A percentile compares a stretch with the other conserved stretches of the same genome.
Evolutionary conservation across 2,113 vertebrate genomes (phyloP).

Genomic region (Tylochromis polylepis): DNA sequence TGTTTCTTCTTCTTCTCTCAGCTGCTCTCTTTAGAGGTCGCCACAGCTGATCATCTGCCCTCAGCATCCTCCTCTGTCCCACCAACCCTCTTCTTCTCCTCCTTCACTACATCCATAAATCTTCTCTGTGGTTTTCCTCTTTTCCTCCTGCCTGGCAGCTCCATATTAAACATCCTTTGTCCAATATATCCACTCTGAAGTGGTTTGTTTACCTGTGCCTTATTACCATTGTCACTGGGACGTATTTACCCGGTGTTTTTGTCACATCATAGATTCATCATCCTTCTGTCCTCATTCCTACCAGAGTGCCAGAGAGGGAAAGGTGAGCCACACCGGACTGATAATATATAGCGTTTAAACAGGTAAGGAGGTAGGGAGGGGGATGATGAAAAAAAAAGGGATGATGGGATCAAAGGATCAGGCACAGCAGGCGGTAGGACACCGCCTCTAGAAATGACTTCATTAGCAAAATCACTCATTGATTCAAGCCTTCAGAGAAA

Average conservation of each 20-base stretch:
- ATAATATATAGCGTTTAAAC: neutral
- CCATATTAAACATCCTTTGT: neutral
- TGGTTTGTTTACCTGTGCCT: neutral
- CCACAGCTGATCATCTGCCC: neutral
- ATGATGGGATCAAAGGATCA: neutral
- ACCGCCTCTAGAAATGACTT: fast-evolving
- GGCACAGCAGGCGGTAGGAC: neutral
- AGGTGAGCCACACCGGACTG: neutral
- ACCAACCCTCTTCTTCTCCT: fast-evolving
- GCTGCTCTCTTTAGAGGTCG: neutral
- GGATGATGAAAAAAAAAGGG: neutral
- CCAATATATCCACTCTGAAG: neutral
- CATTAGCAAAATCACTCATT: neutral
- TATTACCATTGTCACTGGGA: neutral
- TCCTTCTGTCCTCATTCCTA: neutral
- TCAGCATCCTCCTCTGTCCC: neutral
- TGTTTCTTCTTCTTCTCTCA: neutral
- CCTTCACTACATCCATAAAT: neutral
- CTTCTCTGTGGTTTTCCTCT: neutral
- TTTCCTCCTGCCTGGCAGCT: neutral
- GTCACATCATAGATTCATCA: neutral
- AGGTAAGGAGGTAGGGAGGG: neutral
- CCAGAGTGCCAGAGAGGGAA: neutral
- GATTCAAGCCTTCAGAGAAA: neutral
- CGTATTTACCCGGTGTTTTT: neutral